phyloP scores from a whole-genome alignment of 2,797 vertebrate species.

The Tokudaia tokunoshimensis region DNA sequence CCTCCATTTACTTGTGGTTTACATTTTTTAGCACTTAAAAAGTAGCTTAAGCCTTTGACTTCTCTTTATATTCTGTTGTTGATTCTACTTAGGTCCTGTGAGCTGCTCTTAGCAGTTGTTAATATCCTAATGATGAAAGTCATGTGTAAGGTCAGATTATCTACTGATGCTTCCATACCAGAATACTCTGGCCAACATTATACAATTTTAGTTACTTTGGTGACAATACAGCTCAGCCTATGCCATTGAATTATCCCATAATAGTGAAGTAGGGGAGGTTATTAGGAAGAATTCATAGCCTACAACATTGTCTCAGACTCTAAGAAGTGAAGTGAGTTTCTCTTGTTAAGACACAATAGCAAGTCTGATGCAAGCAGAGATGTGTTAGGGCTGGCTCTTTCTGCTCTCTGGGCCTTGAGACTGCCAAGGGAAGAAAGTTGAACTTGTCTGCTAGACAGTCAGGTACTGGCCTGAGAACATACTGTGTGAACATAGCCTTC shows the following conservation, averaged over 20 bases:
- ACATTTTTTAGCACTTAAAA: neutral
- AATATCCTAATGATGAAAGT: conserved; percentile 30
- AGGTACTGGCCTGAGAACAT: neutral
- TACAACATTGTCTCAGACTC: neutral
- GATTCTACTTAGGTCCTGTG: conserved; percentile 31
- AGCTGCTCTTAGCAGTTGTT: neutral
- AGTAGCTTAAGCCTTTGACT: conserved; percentile 20
- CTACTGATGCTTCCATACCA: neutral
- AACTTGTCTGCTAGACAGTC: neutral
- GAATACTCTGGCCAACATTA: neutral
- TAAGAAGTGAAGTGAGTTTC: neutral
- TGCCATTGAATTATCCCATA: neutral
- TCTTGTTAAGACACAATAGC: neutral
- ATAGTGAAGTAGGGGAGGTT: neutral
- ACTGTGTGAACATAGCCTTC: neutral
- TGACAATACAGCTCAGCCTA: neutral
- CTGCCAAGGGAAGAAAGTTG: neutral
- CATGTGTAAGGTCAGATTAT: neutral
- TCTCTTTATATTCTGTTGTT: conserved; percentile 19
- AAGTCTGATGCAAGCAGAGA: neutral
- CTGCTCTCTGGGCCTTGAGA: conserved; percentile 26
- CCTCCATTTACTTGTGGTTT: conserved; percentile 40
- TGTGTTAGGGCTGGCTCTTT: neutral
- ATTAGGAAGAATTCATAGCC: neutral
- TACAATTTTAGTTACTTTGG: neutral